phyloP scores from a whole-genome alignment of 2,888 invertebrate species.

The Willowsia nigromaculata region DNA sequence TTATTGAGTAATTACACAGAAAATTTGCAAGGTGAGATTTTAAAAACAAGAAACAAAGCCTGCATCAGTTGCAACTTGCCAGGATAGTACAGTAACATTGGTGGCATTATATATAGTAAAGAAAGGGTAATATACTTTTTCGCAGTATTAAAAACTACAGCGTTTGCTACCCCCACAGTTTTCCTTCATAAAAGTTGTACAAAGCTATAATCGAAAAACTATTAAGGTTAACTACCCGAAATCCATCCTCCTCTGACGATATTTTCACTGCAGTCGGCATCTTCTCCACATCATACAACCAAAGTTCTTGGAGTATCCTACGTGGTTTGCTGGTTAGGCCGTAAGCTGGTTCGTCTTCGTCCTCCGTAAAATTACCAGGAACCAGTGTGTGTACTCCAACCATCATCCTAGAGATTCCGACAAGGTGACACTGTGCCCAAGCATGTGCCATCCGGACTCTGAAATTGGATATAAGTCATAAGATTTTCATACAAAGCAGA shows the following conservation, averaged over 20 bases:
- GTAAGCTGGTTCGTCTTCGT: slow-evolving; percentile 75
- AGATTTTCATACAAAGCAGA: not conserved
- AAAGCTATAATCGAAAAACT: slow-evolving; percentile 60
- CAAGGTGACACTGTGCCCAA: slow-evolving; percentile 76
- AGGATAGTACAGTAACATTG: too few species aligned
- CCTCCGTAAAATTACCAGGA: slow-evolving; percentile 74
- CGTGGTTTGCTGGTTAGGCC: slow-evolving; percentile 72
- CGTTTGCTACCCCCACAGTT: not conserved
- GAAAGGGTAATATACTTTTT: too few species aligned
- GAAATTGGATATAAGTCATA: not conserved
- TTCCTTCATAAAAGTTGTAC: slow-evolving; percentile 54
- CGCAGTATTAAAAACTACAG: not conserved
- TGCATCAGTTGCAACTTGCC: too few species aligned
- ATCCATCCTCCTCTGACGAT: slow-evolving; percentile 75
- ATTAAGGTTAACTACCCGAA: slow-evolving; percentile 71
- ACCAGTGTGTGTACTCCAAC: slow-evolving; percentile 76
- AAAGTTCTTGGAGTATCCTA: slow-evolving; percentile 75
- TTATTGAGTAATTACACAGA: too few species aligned
- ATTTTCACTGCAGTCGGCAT: slow-evolving; percentile 77
- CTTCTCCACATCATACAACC: slow-evolving; percentile 76
- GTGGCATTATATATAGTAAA: too few species aligned
- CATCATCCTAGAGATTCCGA: slow-evolving; percentile 76
- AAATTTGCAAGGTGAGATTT: too few species aligned
- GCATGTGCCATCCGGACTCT: slow-evolving; percentile 76
- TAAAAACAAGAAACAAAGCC: too few species aligned